A percentile compares a stretch with the other conserved stretches of the same genome.
Evolutionary conservation across 2,113 vertebrate genomes (phyloP).

Genomic region (Passer domesticus): DNA sequence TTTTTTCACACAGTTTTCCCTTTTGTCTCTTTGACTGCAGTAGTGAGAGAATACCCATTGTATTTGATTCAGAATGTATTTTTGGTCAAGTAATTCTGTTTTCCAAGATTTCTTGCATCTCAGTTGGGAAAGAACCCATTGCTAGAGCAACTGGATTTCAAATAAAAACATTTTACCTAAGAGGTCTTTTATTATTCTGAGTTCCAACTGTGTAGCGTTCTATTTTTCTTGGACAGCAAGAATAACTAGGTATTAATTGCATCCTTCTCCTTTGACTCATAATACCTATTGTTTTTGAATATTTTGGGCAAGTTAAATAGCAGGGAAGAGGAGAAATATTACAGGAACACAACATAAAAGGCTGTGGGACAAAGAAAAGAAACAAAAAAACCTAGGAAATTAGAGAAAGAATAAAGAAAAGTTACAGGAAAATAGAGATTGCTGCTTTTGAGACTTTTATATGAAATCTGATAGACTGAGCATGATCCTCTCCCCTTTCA

Average conservation of each 20-base stretch:
- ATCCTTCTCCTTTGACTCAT: not conserved
- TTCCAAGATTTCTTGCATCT: constrained; percentile 22
- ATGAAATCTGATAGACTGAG: not conserved
- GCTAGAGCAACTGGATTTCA: not conserved
- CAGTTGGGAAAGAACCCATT: not conserved
- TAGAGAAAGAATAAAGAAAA: not conserved
- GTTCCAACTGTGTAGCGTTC: not conserved
- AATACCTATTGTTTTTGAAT: not conserved
- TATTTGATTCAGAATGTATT: not conserved
- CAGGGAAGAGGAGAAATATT: not conserved
- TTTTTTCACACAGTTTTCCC: not conserved
- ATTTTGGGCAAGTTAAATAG: not conserved
- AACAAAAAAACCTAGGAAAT: not conserved
- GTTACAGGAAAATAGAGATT: not conserved
- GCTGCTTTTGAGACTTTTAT: not conserved
- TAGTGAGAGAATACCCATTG: not conserved
- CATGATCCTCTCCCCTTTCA: not conserved
- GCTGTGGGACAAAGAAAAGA: not conserved
- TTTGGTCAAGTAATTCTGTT: not conserved
- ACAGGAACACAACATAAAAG: not conserved
- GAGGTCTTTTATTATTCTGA: not conserved
- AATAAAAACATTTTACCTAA: not conserved
- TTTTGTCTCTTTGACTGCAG: not conserved
- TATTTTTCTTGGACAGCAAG: not conserved
- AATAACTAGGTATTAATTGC: not conserved